Base-by-base conservation (phyloP, 1,140 invertebrate species). In the Geopemphigus sp. region DNA sequence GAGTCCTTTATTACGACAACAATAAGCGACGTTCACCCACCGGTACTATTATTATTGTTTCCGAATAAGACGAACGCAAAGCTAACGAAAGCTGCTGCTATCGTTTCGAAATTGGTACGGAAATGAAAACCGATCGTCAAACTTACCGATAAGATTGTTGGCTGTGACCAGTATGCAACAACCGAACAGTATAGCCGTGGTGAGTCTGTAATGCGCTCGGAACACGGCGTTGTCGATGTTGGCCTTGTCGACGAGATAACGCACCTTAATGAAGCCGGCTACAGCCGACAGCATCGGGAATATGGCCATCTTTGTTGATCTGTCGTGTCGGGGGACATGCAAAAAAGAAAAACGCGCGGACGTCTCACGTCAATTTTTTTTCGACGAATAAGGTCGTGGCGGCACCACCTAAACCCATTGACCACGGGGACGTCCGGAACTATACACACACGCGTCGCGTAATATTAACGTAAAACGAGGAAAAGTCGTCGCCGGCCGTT, bases 221-320 rank as follows among this genome's bases (percentile, higher is more conserved):
- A 96, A 97, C 11, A 95, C 90, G 88, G 93, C 91, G 85, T 95
- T 95, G 87, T 96, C 95, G 83, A 95, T 95, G 81, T 93, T 87
- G 80, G 93, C 93, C 84, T 92, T 93, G 88, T 95, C 93, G 84
- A 93, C 89, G 73, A 94, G 88, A 87, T 92, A 94, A 84, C 93
- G 91, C 83, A 94, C 91, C 88, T 94, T 94, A 83, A 95, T 89
- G 85, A 94, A 94, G 85, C 92, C 92, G 86, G 93, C 93, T 80
- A 94, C 91, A 81, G 92, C 90, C 83, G 92, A 94, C 63, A 92
- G 90, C 88, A 95, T 88, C 61, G 92, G 91, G 83, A 94, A 91
- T 76, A 94, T 89, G 83, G 91, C 90, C 93, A 95, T 95, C 14
- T 59, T 32, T 68, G 26, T 50, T 24, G 12, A 54, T 72, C 68